These are phyloP conservation scores for Gasterosteus nipponicus DNA, from an alignment of 2,113 vertebrate genomes.

Conservation along the genomic window DNA sequence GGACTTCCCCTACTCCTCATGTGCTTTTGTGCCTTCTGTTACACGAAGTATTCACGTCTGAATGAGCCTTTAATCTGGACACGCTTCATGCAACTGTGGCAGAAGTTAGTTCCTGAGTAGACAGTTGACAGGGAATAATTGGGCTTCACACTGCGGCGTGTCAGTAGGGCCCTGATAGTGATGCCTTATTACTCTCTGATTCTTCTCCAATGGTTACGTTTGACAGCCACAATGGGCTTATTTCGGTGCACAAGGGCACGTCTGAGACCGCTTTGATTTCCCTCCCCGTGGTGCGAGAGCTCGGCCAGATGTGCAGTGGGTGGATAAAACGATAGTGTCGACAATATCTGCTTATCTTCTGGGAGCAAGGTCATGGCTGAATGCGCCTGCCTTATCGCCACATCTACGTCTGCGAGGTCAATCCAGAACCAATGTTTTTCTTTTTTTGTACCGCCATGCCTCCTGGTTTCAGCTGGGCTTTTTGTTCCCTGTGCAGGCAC, in stretches of 20 bases:
- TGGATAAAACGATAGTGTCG: conserved; percentile 59
- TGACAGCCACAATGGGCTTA: conserved; percentile 58
- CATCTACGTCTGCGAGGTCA: conserved; percentile 61
- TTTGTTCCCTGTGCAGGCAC: conserved; percentile 65
- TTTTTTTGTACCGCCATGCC: conserved; percentile 42
- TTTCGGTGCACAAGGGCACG: conserved; percentile 60
- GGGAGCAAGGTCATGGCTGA: conserved; percentile 70
- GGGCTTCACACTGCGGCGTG: conserved; percentile 57
- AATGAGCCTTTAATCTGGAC: conserved; percentile 46
- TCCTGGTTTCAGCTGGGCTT: conserved; percentile 69
- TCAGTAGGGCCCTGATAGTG: conserved; percentile 50
- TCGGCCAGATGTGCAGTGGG: conserved; percentile 55
- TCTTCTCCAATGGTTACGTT: conserved; percentile 48
- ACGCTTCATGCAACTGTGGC: conserved; percentile 34
- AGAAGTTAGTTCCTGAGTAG: conserved; percentile 19
- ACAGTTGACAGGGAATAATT: conserved; percentile 50
- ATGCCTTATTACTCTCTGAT: conserved; percentile 56
- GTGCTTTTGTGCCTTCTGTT: conserved; percentile 25
- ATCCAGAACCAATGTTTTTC: conserved; percentile 28
- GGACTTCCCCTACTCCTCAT: conserved; percentile 35
- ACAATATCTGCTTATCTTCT: conserved; percentile 72
- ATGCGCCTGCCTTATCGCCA: conserved; percentile 71
- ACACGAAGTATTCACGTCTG: conserved; percentile 48
- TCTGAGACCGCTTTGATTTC: conserved; percentile 44
- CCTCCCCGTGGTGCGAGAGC: conserved; percentile 27